A percentile compares a stretch with the other conserved stretches of the same genome.
Evolutionary conservation across 2,797 vertebrate genomes (phyloP).

Genomic region (Lateolabrax maculatus): DNA sequence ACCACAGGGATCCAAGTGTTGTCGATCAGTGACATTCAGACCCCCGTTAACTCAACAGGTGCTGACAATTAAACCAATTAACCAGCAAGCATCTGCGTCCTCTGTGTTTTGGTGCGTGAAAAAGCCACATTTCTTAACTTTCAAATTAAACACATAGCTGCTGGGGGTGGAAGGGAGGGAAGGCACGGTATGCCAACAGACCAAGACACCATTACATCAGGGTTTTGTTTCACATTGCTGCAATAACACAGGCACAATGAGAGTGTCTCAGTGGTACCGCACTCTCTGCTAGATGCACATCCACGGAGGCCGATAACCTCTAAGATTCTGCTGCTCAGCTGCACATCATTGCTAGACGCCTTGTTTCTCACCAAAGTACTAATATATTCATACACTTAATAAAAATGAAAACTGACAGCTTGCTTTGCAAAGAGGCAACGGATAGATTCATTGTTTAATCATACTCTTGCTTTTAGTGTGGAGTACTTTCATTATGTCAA

Average conservation of each 20-base stretch:
- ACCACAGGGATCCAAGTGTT: not conserved
- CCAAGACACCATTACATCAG: not conserved
- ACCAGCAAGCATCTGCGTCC: no score
- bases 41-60: not conserved
- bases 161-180: not conserved
- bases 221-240: not conserved
- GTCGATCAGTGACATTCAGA: conserved; percentile 7
- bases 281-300: conserved; percentile 10
- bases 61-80: not conserved
- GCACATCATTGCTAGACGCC: not conserved
- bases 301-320: conserved; percentile 22
- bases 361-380: not conserved
- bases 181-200: not conserved
- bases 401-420: conserved; percentile 8
- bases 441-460: not conserved
- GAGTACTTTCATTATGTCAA: not conserved
- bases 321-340: conserved; percentile 8
- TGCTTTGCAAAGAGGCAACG: not conserved
- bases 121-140: not conserved
- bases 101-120: not conserved
- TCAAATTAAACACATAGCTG: not conserved
- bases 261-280: not conserved
- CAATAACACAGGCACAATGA: conserved; percentile 8
- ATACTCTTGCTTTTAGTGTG: not conserved
- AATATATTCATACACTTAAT: not conserved